Evolutionary conservation across 2,797 vertebrate species (phyloP), one percentile per base, ranked within the genome.

Genomic region (Centropyge bicolor): DNA sequence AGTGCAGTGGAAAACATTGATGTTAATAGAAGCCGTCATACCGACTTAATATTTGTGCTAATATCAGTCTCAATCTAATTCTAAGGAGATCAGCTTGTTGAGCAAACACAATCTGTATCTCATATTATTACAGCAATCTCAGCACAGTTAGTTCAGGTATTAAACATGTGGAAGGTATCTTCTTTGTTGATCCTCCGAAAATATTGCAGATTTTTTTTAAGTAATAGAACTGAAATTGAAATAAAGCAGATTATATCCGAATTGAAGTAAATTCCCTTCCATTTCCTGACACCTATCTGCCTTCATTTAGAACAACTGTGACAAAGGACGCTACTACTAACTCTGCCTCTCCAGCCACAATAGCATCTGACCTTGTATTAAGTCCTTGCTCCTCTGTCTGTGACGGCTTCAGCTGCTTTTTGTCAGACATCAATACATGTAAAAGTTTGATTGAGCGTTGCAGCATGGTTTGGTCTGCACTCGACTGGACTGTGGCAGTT

Each of bases 71-170:
- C 22, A 62, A 38, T 43, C 46, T 55, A 51, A 35, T 41, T 74
- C 59, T 56, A 70, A 46, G 24, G 38, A 84, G 74, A 66, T 74
- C 12, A 63, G 43, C 43, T 59, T 56, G 46, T 57, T 79, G 68
- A 76, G 81, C 75, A 86, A 89, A 89, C 72, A 72, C 38, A 0
- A n/a, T 71, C 55, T 62, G 45, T 40, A 67, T 72, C 49, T 70
- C 20, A 66, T 70, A 65, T 59, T 16, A 79, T 77, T 54, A 54
- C 31, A 63, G 70, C 61, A 68, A 59, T 69, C 67, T 66, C 24
- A 59, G 63, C 67, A 14, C 22, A 59, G 61, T 63, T 73, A 60
- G 46, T 40, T 57, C 43, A n/a, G 61, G 35, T 41, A 49, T 83
- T 76, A 72, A 67, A 80, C 24, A 31, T 24, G 56, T 48, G 14